Evolutionary conservation across 2,888 invertebrate species (phyloP), one percentile per base, ranked within the genome.

Genomic region (Tipula lateralis): DNA sequence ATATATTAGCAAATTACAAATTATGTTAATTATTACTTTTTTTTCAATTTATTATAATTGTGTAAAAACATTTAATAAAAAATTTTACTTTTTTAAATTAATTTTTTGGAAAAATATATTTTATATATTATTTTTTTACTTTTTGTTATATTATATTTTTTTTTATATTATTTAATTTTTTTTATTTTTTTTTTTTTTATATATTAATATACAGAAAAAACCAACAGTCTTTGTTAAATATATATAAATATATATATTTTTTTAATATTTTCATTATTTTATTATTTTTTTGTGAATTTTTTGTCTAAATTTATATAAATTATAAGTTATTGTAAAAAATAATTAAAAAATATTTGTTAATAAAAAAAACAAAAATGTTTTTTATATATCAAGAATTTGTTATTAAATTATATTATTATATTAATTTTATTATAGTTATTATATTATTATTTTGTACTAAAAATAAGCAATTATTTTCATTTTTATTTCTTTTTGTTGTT

Each of bases 151-250:
- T 24, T 66, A 66, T 9, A 66, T 66, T 66, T 66, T 66, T 44
- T 44, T 44, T 44, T 44, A 4, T n/a, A 44, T 44, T 66, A 24
- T 66, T 66, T 66, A 9, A 24, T 24, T 66, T 66, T 66, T 66
- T 66, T 24, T 66, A 66, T 66, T 66, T 66, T 66, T 9, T 24
- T 24, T 66, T 2, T 24, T 66, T 50, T 66, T 66, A n/a, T 66
- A 66, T 66, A 66, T 66, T 66, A 66, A 66, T 66, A 66, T 66
- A 66, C 66, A 66, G 66, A 66, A 66, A 66, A 66, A 66, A 66
- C 66, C 66, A 66, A 66, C 66, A 66, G 66, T 66, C 66, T 66
- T 66, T 66, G 66, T 66, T 66, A 66, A 66, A 66, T 66, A 66
- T 66, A 66, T 66, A 66, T 66, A 66, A 24, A 66, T 66, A 66